Base-by-base conservation (phyloP, 2,797 vertebrate species). In the Lagorchestes hirsutus region DNA sequence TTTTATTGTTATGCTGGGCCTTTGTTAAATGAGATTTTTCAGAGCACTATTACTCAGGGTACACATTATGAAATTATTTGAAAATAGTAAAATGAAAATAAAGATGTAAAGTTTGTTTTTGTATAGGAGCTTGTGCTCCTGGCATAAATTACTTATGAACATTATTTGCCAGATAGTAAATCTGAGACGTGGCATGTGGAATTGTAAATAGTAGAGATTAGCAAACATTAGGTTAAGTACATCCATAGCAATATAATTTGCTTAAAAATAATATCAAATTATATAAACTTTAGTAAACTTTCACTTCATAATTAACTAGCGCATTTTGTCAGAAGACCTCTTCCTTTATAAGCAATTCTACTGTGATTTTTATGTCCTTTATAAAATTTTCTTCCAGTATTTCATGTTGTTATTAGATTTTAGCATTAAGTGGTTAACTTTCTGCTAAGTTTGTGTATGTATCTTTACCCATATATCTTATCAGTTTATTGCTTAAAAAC, bases 201-300 rank as follows among this genome's bases (percentile, higher is more conserved):
- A 11, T 94, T 95, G 92, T 31, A 91, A 22, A 62, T 92, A 92
- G 56, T 87, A 18, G 27, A 90, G 87, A 95, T 52, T 58, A 92
- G n/a, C 57, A 55, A 91, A 87, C 54, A 4, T 93, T 91, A 52
- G 24, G 10, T 57, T 90, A 50, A 92, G 16, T 93, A 50, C 0
- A 74, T 97, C 29, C 50, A 82, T 12, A 54, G 6, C 92, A 91
- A 90, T 14, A 92, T 55, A 91, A 18, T 92, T 97, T 92, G 54
- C 67, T 96, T 90, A 95, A 92, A 95, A 2, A 0, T 91, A 50
- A 57, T 90, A 90, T 18, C 62, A 92, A 90, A 93, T 87, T 74
- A 40, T 57, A 28, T 22, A 40, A 57, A 87, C 55, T 96, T 93
- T 10, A 93, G 40, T 87, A 87, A 10, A 87, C 10, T 87, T 50